These are phyloP conservation scores for Pocillopora grandis DNA, from an alignment of 92 coral and sea anemone genomes.

Conservation along the genomic window DNA sequence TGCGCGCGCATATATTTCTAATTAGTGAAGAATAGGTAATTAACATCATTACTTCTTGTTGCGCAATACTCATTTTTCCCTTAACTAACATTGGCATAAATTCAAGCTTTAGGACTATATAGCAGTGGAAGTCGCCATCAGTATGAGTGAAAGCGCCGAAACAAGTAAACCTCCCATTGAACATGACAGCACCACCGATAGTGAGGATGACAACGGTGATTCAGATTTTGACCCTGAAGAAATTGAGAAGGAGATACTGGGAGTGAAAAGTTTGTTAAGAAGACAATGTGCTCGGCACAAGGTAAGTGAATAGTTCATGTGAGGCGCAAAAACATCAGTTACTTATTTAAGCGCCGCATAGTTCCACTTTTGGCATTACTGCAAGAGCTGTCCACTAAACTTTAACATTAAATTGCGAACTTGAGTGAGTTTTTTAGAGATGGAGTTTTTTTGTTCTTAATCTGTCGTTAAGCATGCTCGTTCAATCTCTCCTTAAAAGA, in stretches of 20 bases:
- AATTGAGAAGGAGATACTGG: conserved; percentile 71
- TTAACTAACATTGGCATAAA: too few relatives aligned
- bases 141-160: conserved; percentile 9
- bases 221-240: conserved; percentile 85
- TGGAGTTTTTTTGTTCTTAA: too few relatives aligned
- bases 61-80: neutral
- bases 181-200: conserved; percentile 8
- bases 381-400: too few relatives aligned
- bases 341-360: neutral
- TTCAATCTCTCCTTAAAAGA: too few relatives aligned
- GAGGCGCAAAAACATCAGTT: too few relatives aligned
- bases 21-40: too few relatives aligned
- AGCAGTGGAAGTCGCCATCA: neutral
- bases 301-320: conserved; percentile 36
- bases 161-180: neutral
- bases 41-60: neutral
- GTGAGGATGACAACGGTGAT: conserved; percentile 58
- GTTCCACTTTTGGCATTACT: too few relatives aligned
- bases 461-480: too few relatives aligned
- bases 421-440: too few relatives aligned
- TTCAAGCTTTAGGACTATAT: neutral
- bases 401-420: too few relatives aligned
- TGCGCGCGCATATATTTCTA: too few relatives aligned
- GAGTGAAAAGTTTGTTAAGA: conserved; percentile 74
- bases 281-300: conserved; percentile 89